Percentiles rank a stretch among this genome's conserved stretches.
phyloP scores from a whole-genome alignment of 2,888 invertebrate genomes.

The Heliconius ethilla region DNA sequence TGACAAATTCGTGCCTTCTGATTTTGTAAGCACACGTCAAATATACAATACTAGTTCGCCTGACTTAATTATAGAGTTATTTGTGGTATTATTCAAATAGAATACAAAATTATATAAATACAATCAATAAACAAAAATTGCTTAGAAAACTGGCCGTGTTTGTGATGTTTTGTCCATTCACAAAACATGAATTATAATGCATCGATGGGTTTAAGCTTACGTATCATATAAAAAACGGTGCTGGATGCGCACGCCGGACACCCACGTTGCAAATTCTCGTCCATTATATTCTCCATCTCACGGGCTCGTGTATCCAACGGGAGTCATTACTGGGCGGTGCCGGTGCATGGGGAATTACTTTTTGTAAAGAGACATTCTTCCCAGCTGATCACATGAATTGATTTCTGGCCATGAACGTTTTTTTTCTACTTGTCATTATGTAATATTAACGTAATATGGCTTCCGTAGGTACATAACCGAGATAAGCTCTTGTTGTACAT shows the following conservation, averaged over 20 bases:
- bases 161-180: conserved; percentile 65
- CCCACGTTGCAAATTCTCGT: conserved; percentile 73
- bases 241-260: conserved; percentile 72
- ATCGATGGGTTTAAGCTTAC: conserved; percentile 59
- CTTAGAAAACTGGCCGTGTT: conserved; percentile 52
- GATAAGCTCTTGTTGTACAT: conserved; percentile 19
- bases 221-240: conserved; percentile 65
- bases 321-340: conserved; percentile 71
- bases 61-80: neutral
- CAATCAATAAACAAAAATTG: conserved; percentile 23
- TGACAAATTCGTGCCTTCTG: neutral
- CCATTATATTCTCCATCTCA: conserved; percentile 72
- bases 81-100: conserved; percentile 10
- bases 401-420: conserved; percentile 37
- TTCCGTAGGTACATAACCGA: conserved; percentile 32
- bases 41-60: neutral
- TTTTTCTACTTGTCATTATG: conserved; percentile 33
- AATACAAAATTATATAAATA: conserved; percentile 32
- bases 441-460: conserved; percentile 37
- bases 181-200: conserved; percentile 69
- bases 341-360: conserved; percentile 67
- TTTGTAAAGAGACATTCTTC: conserved; percentile 64
- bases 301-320: conserved; percentile 75
- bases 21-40: neutral
- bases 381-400: conserved; percentile 59